These are phyloP conservation scores for Pardalotus punctatus DNA, from an alignment of 2,113 vertebrate genomes.

Conservation along the genomic window DNA sequence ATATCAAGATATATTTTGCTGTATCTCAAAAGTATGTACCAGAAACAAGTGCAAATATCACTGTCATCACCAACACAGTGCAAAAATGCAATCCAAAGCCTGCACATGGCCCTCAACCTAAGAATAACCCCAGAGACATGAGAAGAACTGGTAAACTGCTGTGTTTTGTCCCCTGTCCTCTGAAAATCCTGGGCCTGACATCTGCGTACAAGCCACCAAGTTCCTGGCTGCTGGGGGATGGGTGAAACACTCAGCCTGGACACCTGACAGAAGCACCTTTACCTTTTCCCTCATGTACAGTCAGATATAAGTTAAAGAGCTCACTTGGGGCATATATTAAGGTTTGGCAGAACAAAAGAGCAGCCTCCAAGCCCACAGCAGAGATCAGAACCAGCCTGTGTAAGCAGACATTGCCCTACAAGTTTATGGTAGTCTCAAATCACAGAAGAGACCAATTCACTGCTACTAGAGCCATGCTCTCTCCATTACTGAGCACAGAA, in stretches of 20 bases:
- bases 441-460: background rate
- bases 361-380: background rate
- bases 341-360: background rate
- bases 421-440: background rate
- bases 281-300: background rate
- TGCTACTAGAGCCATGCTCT: background rate
- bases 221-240: background rate
- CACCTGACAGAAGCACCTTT: background rate
- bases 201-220: background rate
- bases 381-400: background rate
- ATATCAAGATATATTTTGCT: background rate
- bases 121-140: accelerated
- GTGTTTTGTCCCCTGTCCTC: background rate
- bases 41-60: background rate
- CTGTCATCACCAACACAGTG: background rate
- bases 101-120: background rate
- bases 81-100: background rate
- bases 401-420: background rate
- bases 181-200: background rate
- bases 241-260: background rate
- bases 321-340: background rate
- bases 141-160: background rate
- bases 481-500: background rate
- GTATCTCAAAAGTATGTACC: background rate
- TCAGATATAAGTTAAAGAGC: background rate